These are phyloP conservation scores for Pelmatolapia mariae DNA, from an alignment of 2,113 vertebrate species.

Conservation along the genomic window DNA sequence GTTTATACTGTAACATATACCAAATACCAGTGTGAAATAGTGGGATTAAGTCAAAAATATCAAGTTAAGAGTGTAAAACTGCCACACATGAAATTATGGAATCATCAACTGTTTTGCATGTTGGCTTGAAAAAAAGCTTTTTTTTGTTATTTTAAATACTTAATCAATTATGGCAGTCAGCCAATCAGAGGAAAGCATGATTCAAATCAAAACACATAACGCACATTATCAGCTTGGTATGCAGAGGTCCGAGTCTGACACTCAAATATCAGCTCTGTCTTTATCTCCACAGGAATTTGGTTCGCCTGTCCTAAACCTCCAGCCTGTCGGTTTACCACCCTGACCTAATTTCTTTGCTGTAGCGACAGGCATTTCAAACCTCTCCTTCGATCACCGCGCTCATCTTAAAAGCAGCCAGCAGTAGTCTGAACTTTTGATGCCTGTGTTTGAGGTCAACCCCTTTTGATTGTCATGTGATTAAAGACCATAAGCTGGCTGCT, in stretches of 20 bases:
- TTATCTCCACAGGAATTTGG: background rate
- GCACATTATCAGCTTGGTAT: accelerated
- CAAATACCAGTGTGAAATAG: background rate
- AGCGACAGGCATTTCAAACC: background rate
- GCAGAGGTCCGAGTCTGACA: accelerated
- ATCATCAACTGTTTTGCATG: background rate
- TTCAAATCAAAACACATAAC: background rate
- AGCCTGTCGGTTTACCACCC: background rate
- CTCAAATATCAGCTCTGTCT: background rate
- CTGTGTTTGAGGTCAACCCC: background rate
- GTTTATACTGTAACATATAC: background rate
- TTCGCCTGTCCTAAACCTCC: background rate
- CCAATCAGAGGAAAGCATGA: background rate
- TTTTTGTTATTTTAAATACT: background rate
- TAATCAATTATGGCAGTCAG: background rate
- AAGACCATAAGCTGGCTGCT: background rate
- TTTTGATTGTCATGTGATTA: background rate
- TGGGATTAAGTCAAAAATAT: background rate
- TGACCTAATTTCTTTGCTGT: background rate
- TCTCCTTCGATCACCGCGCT: accelerated
- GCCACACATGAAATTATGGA: background rate
- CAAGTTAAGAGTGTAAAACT: background rate
- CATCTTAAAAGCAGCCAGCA: background rate
- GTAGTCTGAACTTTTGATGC: accelerated
- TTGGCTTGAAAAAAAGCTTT: background rate